Conservation (phyloP, 2,888 invertebrate species). For the Athripsodes cinereus region DNA sequence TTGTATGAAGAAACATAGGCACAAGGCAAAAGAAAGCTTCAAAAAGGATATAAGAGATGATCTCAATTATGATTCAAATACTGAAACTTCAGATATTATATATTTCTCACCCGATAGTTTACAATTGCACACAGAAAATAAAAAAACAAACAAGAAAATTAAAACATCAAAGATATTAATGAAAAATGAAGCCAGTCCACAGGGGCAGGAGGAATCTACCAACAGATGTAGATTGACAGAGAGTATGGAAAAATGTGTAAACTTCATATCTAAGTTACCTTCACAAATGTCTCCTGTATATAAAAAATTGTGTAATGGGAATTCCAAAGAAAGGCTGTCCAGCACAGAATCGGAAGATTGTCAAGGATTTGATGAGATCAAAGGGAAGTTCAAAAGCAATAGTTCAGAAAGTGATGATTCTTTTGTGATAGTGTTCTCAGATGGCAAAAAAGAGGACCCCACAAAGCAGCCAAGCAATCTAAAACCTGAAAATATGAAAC, state of each 20-base stretch:
- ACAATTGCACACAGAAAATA: constrained; percentile 6
- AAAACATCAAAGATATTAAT: background rate
- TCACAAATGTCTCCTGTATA: constrained; percentile 7
- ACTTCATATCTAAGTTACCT: constrained; percentile 12
- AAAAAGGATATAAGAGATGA: constrained; percentile 11
- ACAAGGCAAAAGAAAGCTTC: constrained; percentile 10
- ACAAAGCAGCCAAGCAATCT: background rate
- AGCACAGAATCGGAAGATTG: constrained; percentile 30
- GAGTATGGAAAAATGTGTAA: constrained; percentile 12
- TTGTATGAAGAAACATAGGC: constrained; percentile 9
- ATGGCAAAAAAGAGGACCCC: constrained; percentile 6
- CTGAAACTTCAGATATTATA: constrained; percentile 1
- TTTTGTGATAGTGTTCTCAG: constrained; percentile 15
- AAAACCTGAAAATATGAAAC: background rate
- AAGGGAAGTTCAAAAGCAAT: constrained; percentile 9
- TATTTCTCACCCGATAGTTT: constrained; percentile 17
- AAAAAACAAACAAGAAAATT: constrained; percentile 2
- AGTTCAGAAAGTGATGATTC: constrained; percentile 17
- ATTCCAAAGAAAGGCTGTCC: constrained; percentile 33
- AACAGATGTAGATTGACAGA: background rate
- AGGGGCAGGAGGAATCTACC: background rate
- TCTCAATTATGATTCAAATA: constrained; percentile 8
- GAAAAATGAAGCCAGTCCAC: constrained; percentile 2
- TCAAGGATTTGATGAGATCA: constrained; percentile 13
- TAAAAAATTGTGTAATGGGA: background rate